Base-by-base conservation (phyloP, 2,113 vertebrate genomes). In the Rhea pennata region DNA sequence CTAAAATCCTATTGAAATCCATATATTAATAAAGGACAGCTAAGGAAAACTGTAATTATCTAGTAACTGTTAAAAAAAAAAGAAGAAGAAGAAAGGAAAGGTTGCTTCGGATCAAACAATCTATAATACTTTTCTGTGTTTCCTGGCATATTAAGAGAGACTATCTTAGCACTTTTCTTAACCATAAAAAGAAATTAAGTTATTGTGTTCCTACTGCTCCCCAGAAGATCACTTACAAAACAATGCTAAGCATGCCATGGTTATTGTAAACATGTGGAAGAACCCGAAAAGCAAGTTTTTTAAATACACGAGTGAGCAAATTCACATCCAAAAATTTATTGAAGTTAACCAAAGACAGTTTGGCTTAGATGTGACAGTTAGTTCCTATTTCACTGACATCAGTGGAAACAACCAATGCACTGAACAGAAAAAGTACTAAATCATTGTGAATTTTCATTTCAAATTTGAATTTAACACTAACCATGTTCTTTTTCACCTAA, bases 1-100 rank as follows among this genome's bases (percentile, higher is more conserved):
- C 72, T 94, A 78, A 96, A 97, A 94, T 19, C 48, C 14, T 58
- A 67, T 64, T 90, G 87, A 92, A 92, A 90, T 70, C 20, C 87
- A 77, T 94, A 61, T 74, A 69, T 89, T 69, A 87, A 42, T 67
- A 84, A 90, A 64, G 80, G 24, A 74, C 70, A 81, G 31, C 9
- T 82, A 88, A 84, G 31, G 26, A 64, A 86, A 93, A 80, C 54
- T 58, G 20, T 9, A 59, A 78, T 70, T 87, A 12, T 20, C 20
- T 62, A 76, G 65, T 39, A 75, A 82, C 84, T 72, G 5, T 58
- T 9, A 36, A 75, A 67, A 74, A 74, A 29, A 69, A 46, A 53
- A n/a, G 33, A 69, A 64, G 11, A 64, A 73, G n/a, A 66, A 40
- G 81, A 67, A 31, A 15, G 3, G 12, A 71, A 64, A 23, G 0